Evolutionary conservation across 2,113 vertebrate genomes (phyloP), one percentile per base, ranked within the genome.

Genomic region (Chiloscyllium plagiosum): DNA sequence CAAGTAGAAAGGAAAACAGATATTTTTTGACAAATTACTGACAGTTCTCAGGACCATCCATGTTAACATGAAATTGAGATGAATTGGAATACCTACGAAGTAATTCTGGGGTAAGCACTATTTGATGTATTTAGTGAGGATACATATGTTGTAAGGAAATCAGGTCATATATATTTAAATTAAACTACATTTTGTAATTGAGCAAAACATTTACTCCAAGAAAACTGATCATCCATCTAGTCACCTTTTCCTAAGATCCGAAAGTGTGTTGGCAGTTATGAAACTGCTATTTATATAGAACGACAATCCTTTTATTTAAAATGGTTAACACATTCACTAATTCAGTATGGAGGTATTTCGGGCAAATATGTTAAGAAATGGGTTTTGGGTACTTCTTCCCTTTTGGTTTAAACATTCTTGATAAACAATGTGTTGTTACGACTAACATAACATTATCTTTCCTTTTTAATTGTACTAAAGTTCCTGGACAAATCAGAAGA

Each of bases 401-500:
- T 37, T 37, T 61, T 93, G 37, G 17, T n/a, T 93, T 66, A 56
- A 90, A 33, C 52, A 90, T 56, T 24, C 4, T 6, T 93, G n/a
- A n/a, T 37, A 2, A 93, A 19, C 89, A 66, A 33, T 76, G 93
- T 50, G 47, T 95, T 29, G 47, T 70, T 42, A 94, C 24, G 5
- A 50, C 69, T 72, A 33, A 72, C 26, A 24, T 13, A 72, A 94
- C 94, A 76, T 33, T 72, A 13, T 95, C 42, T 95, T 29, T 95
- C 22, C 72, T 29, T 76, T 76, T 76, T 24, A 72, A 95, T 76
- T 76, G 2, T 50, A 3, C 61, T 83, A 96, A 97, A 99, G 99
- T 99, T 99, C 97, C 96, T 99, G 97, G 98, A 99, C 97, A 99
- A 99, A 97, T 98, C 99, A 13, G 98, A 99, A 96, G 99, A 99